phyloP scores from a whole-genome alignment of 2,888 invertebrate genomes.

The Dilophus febrilis region DNA sequence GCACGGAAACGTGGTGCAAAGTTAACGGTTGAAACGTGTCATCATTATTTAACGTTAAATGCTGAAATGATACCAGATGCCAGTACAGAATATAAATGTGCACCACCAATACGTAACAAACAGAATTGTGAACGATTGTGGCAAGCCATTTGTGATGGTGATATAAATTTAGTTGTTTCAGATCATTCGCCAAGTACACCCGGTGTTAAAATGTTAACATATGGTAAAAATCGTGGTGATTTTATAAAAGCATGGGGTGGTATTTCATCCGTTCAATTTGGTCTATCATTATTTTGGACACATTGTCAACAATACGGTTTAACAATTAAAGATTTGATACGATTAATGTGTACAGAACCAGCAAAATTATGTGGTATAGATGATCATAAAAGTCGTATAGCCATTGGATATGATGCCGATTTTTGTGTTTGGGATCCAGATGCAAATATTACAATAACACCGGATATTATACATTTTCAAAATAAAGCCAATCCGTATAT shows the following conservation, averaged over 20 bases:
- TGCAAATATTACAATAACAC: slow-evolving; percentile 36
- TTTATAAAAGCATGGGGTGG: slow-evolving; percentile 58
- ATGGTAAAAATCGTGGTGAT: slow-evolving; percentile 33
- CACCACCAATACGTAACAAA: slow-evolving; percentile 49
- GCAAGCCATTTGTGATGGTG: slow-evolving; percentile 37
- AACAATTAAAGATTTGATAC: slow-evolving; percentile 35
- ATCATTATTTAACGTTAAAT: slow-evolving; percentile 47
- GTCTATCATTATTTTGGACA: slow-evolving; percentile 53
- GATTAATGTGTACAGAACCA: slow-evolving; percentile 41
- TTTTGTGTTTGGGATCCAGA: slow-evolving; percentile 55
- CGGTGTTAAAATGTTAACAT: slow-evolving; percentile 35
- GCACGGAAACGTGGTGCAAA: slow-evolving; percentile 33
- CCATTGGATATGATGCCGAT: slow-evolving; percentile 49
- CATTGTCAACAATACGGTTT: slow-evolving; percentile 37
- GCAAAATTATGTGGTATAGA: slow-evolving; percentile 44
- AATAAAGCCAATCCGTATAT: slow-evolving; percentile 56
- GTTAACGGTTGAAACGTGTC: slow-evolving; percentile 54
- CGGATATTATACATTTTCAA: slow-evolving; percentile 43
- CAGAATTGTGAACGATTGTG: slow-evolving; percentile 47
- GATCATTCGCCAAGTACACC: slow-evolving; percentile 54
- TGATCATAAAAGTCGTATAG: slow-evolving; percentile 41
- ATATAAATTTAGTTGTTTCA: slow-evolving; percentile 45
- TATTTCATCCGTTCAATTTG: slow-evolving; percentile 54
- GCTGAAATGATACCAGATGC: slow-evolving; percentile 45
- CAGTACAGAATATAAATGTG: slow-evolving; percentile 52